A percentile compares a stretch with the other conserved stretches of the same genome.
Conservation (phyloP, 2,797 vertebrate species). For the Semotilus atromaculatus region DNA sequence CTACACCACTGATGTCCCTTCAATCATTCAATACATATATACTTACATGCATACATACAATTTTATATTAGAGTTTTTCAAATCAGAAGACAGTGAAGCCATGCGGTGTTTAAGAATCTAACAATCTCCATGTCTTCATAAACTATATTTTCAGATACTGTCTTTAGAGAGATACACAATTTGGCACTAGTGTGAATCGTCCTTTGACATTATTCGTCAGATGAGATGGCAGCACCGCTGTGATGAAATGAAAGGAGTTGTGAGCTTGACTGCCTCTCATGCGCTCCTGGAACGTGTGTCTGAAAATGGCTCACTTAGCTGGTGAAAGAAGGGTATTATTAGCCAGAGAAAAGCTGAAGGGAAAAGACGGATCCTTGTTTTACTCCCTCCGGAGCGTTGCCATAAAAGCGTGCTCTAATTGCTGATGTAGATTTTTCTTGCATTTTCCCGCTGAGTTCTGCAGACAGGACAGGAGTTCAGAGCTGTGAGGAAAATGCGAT, state of each 20-base stretch:
- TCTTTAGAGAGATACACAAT: background rate
- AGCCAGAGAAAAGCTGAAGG: conserved; percentile 17
- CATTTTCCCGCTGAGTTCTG: conserved; percentile 61
- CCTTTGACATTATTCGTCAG: conserved; percentile 3
- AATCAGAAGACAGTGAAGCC: background rate
- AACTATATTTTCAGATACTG: conserved; percentile 2
- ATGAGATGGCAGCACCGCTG: conserved; percentile 9
- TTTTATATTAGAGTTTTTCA: background rate
- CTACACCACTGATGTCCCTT: background rate
- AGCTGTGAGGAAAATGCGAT: conserved; percentile 10
- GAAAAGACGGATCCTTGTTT: conserved; percentile 13
- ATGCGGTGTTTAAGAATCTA: background rate
- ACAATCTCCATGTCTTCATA: background rate
- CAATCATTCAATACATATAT: background rate
- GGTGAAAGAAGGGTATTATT: conserved; percentile 46
- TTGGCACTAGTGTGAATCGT: background rate
- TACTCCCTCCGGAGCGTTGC: conserved; percentile 45
- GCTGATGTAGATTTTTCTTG: conserved; percentile 70
- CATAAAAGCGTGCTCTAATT: conserved; percentile 70
- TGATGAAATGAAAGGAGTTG: background rate
- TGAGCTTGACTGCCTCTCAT: conserved; percentile 25
- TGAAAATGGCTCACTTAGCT: conserved; percentile 41
- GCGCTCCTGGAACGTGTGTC: background rate
- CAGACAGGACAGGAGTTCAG: conserved; percentile 53
- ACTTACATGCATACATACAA: background rate